phyloP scores from a whole-genome alignment of 2,113 vertebrate species.

The Osmerus eperlanus region DNA sequence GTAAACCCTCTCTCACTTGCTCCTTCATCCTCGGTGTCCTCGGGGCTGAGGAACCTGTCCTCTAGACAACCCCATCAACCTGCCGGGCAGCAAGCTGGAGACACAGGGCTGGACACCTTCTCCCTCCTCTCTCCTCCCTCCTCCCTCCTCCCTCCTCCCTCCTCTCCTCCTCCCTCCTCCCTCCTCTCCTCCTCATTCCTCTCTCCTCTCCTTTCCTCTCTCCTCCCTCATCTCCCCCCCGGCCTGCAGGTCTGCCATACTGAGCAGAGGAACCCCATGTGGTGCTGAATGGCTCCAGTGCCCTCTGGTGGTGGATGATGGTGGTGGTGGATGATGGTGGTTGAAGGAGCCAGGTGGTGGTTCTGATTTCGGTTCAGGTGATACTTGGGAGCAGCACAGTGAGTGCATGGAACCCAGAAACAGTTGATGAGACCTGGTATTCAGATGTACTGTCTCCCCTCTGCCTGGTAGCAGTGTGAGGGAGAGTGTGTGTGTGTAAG shows the following conservation, averaged over 20 bases:
- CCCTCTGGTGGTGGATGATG: slow-evolving; percentile 54
- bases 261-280: background rate
- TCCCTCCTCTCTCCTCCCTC: background rate
- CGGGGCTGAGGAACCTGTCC: background rate
- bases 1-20: background rate
- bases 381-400: no score
- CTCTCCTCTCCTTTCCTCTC: background rate
- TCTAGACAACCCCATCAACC: background rate
- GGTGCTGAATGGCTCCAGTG: slow-evolving; percentile 51
- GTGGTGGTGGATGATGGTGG: slow-evolving; percentile 18
- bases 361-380: no score
- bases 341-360: no score
- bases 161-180: slow-evolving; percentile 1
- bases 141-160: background rate
- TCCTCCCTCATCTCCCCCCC: slow-evolving; percentile 12
- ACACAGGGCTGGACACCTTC: background rate
- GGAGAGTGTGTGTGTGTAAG: no score
- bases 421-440: no score
- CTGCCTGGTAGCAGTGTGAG: no score
- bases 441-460: no score
- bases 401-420: no score
- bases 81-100: background rate
- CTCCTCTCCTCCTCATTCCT: slow-evolving; percentile 16
- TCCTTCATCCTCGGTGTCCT: background rate
- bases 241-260: slow-evolving; percentile 5